Percentiles rank a stretch among this genome's conserved stretches.
phyloP scores from a whole-genome alignment of 2,888 invertebrate genomes.

The Dendrolimus houi region DNA sequence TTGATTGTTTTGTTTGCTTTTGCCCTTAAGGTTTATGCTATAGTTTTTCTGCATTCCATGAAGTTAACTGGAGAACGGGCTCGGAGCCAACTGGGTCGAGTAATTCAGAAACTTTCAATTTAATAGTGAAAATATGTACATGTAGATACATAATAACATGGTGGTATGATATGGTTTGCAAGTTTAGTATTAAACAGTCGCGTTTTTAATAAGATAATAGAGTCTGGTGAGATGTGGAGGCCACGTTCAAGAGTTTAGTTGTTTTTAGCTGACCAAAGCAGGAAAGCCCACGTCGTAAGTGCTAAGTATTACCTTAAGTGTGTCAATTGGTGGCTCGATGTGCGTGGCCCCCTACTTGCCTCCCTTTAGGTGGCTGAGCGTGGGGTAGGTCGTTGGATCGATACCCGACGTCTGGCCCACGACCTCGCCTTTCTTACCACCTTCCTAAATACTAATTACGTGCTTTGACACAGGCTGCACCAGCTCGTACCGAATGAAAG shows the following conservation, averaged over 20 bases:
- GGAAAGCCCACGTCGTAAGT: conserved; percentile 51
- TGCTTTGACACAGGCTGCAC: conserved; percentile 74
- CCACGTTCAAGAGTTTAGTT: no score
- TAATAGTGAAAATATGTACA: conserved; percentile 6
- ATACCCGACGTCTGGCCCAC: conserved; percentile 80
- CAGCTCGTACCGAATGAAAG: conserved; percentile 64
- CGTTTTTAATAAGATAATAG: no score
- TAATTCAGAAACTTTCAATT: conserved; percentile 57
- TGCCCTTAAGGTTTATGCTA: conserved; percentile 1
- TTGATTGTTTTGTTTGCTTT: conserved; percentile 8
- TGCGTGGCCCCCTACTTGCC: conserved; percentile 61
- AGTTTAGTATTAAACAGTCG: no score
- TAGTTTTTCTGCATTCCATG: conserved; percentile 14
- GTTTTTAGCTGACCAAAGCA: conserved; percentile 32
- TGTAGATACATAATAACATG: neutral
- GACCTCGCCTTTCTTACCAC: conserved; percentile 76
- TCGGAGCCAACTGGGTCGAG: conserved; percentile 69
- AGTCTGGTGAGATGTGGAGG: no score
- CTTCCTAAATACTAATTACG: conserved; percentile 77
- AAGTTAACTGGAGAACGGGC: conserved; percentile 45
- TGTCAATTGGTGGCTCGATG: conserved; percentile 74
- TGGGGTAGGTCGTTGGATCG: conserved; percentile 79
- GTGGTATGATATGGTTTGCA: no score
- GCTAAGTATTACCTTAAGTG: conserved; percentile 72
- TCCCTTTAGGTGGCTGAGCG: conserved; percentile 44